Base-by-base conservation (phyloP, 2,113 vertebrate species). In the Holacanthus passer region DNA sequence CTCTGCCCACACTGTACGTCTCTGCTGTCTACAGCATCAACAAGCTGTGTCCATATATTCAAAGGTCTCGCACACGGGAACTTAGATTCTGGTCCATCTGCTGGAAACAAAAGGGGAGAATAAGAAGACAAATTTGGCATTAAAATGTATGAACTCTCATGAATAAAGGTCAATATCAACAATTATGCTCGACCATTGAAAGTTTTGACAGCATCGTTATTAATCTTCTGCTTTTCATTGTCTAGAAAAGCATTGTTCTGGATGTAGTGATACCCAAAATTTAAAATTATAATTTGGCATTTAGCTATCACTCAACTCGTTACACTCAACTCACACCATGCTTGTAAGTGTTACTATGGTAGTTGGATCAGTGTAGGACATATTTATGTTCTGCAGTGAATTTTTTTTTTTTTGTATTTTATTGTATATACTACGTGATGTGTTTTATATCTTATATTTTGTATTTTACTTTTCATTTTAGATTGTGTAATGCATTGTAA, bases 61-160 rank as follows among this genome's bases (percentile, higher is more conserved):
- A 24, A 24, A 83, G 45, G 58, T 73, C 65, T 83, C 78, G 48
- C 71, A 79, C 58, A 47, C 3, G 45, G 64, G 31, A 45, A 53
- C 58, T 35, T 71, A 27, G 59, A 11, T 39, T 75, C 58, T 64
- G 17, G 58, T 75, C 72, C 71, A 86, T 82, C 81, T 82, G 85
- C 50, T 62, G 50, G 48, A 35, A 43, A 58, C 31, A 88, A 72
- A 78, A 47, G 20, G 12, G 8, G 45, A 22, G 75, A 85, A 69
- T 58, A 31, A 31, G 35, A 67, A 55, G 62, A 79, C 45, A 66
- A 27, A 81, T 82, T 60, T 63, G 45, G 41, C 50, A 65, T 76
- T 82, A 37, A 73, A 73, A 81, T 79, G 58, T 58, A 20, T 47
- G 45, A 75, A 62, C 48, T 69, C 72, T 39, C 17, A 22, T 60